A percentile compares a stretch with the other conserved stretches of the same genome.
Conservation (phyloP, 1,140 invertebrate genomes). For the Zaprionus nigranus region DNA sequence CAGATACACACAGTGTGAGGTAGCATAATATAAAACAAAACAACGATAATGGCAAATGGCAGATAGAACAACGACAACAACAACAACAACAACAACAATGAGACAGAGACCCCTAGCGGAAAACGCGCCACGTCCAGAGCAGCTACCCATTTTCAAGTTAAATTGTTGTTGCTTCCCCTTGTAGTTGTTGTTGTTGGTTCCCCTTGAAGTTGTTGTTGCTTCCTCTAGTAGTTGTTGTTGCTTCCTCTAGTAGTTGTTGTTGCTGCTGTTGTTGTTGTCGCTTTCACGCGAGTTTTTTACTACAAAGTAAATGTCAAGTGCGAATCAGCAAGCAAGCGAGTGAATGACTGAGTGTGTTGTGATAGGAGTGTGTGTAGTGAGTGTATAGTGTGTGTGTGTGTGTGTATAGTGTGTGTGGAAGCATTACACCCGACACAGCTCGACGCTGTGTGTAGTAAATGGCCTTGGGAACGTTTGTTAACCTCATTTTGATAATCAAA, state of each 20-base stretch:
- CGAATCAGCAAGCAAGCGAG: conserved; percentile 63
- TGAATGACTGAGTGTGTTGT: conserved; percentile 38
- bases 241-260: conserved; percentile 1
- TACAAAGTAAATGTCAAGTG: conserved; percentile 82
- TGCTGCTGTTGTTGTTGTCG: conserved; percentile 43
- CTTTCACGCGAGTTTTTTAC: conserved; percentile 59
- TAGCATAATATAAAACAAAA: conserved; percentile 48
- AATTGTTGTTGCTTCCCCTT: conserved; percentile 28
- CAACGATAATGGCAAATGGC: conserved; percentile 71
- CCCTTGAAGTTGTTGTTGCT: no score
- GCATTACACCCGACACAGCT: conserved; percentile 43
- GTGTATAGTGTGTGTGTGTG: conserved; percentile 20
- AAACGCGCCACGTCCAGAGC: conserved; percentile 29
- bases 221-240: conserved; percentile 3
- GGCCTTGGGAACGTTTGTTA: conserved; percentile 81
- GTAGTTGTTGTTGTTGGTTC: no score
- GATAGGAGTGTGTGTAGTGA: conserved; percentile 33
- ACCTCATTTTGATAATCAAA: conserved; percentile 78
- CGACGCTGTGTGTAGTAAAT: conserved; percentile 58
- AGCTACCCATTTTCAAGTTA: conserved; percentile 40
- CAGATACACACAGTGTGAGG: neutral
- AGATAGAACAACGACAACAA: conserved; percentile 29
- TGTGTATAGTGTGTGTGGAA: conserved; percentile 33
- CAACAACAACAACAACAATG: no score
- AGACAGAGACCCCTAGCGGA: conserved; percentile 8